Evolutionary conservation across 1,140 invertebrate genomes (phyloP).

Genomic region (Penaeus japonicus): DNA sequence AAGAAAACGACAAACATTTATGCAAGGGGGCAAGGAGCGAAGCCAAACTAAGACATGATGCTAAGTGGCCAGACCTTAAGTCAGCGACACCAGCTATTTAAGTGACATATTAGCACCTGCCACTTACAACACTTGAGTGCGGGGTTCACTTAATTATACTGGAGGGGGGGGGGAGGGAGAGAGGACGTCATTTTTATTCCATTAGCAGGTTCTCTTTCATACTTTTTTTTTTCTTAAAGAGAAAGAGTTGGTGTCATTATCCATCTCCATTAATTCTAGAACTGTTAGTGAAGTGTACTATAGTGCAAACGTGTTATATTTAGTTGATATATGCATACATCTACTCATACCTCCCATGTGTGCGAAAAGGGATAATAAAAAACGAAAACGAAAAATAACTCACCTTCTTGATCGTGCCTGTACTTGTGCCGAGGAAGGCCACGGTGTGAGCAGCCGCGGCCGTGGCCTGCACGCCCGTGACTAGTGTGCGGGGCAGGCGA

Average conservation of each 20-base stretch:
- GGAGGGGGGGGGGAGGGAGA: neutral
- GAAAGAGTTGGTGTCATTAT: no score
- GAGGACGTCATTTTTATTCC: no score
- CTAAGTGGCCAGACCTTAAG: no score
- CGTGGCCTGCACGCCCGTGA: constrained; percentile 80
- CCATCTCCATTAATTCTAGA: no score
- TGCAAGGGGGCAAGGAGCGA: neutral
- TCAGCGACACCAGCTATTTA: no score
- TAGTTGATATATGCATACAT: neutral
- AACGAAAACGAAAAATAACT: no score
- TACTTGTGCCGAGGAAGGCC: constrained; percentile 86
- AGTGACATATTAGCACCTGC: neutral
- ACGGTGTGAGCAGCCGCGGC: constrained; percentile 88
- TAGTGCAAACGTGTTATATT: no score
- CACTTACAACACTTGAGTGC: neutral
- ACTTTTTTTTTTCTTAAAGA: no score
- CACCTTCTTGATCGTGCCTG: constrained; percentile 82
- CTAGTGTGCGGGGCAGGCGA: constrained; percentile 67
- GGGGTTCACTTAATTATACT: neutral
- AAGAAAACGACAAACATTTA: neutral
- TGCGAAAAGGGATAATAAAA: no score
- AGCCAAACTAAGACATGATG: neutral
- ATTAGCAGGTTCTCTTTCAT: no score
- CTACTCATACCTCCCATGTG: neutral
- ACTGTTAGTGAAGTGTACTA: neutral